A percentile compares a stretch with the other conserved stretches of the same genome.
These are phyloP conservation scores for Cyclophora punctaria DNA, from an alignment of 2,888 invertebrate genomes.

Conservation along the genomic window DNA sequence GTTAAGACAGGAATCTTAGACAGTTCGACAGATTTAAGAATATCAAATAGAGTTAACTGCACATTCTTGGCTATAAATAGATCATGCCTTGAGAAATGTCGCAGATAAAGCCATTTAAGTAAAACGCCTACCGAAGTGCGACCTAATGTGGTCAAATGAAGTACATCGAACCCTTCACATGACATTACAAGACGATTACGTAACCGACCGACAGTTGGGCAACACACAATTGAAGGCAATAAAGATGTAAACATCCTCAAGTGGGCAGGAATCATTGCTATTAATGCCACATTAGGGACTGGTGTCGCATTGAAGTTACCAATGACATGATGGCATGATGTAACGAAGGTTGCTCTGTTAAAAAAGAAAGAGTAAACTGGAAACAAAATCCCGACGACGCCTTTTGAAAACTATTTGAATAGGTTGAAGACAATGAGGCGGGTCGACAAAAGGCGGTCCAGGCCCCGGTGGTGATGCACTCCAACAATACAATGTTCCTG, in stretches of 20 bases:
- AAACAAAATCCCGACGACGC: conserved; percentile 34
- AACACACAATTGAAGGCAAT: conserved; percentile 65
- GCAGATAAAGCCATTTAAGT: no score
- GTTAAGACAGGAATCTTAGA: no score
- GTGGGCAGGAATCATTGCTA: conserved; percentile 45
- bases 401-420: conserved; percentile 52
- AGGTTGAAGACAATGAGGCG: conserved; percentile 53
- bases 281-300: conserved; percentile 52
- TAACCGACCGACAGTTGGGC: conserved; percentile 50
- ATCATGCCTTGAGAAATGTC: no score
- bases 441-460: conserved; percentile 58
- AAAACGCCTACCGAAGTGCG: no score
- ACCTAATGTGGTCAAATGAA: conserved; percentile 11
- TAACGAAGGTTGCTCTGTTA: no score
- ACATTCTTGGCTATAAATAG: no score
- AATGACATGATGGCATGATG: no score
- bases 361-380: conserved; percentile 18
- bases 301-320: conserved; percentile 10
- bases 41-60: no score
- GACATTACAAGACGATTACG: conserved; percentile 53
- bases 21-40: no score
- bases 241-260: conserved; percentile 57
- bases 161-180: conserved; percentile 53
- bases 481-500: conserved; percentile 57
- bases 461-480: conserved; percentile 45